Evolutionary conservation across 2,888 invertebrate species (phyloP).

Genomic region (Caenorhabditis parvicauda): DNA sequence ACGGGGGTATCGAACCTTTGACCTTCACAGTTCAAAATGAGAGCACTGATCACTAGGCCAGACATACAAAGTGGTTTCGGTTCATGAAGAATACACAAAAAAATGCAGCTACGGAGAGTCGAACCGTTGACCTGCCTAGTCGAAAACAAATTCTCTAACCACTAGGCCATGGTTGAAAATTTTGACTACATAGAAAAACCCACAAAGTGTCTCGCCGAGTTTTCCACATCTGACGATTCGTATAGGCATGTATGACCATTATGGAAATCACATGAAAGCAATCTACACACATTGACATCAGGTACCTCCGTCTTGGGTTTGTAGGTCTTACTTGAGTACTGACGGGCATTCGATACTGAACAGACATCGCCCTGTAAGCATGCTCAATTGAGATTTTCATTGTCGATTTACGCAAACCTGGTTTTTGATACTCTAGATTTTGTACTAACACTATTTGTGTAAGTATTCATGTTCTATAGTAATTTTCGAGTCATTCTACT

Average conservation of each 20-base stretch:
- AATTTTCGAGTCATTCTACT: neutral
- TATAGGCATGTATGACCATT: conserved; percentile 54
- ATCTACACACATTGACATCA: conserved; percentile 57
- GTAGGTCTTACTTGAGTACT: conserved; percentile 43
- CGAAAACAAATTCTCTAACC: no score
- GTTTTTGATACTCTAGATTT: neutral
- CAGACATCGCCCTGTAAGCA: conserved; percentile 28
- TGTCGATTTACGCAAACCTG: neutral
- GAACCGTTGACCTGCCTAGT: no score
- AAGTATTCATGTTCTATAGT: conserved; percentile 7
- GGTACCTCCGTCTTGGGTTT: conserved; percentile 34
- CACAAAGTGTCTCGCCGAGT: conserved; percentile 31
- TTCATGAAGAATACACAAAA: neutral
- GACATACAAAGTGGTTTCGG: neutral
- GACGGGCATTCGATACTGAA: conserved; percentile 31
- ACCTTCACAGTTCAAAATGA: no score
- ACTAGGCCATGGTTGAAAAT: no score
- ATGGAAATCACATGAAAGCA: conserved; percentile 56
- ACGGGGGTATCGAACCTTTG: no score
- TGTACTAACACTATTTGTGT: no score
- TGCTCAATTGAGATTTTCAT: neutral
- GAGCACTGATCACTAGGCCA: neutral
- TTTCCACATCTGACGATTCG: conserved; percentile 40
- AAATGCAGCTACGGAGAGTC: neutral
- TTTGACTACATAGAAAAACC: conserved; percentile 1